These are phyloP conservation scores for Holocentrus rufus DNA, from an alignment of 2,797 vertebrate species.

Conservation along the genomic window DNA sequence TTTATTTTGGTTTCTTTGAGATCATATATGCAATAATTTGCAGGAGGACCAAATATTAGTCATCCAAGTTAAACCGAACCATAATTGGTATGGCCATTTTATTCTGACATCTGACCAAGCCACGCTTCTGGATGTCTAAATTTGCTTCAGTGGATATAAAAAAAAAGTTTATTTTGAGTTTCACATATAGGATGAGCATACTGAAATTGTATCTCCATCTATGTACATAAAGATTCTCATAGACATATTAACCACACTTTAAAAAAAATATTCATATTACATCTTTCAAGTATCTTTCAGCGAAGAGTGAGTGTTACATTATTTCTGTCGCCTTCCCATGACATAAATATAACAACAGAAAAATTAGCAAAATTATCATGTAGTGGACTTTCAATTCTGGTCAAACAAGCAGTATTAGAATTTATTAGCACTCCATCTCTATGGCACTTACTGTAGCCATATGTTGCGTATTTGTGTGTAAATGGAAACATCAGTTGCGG, in stretches of 20 bases:
- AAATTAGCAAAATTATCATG: constrained; percentile 26
- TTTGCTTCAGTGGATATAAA: constrained; percentile 26
- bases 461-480: background rate
- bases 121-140: background rate
- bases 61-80: background rate
- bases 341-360: constrained; percentile 59
- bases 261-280: constrained; percentile 43
- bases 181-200: constrained; percentile 39
- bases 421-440: constrained; percentile 29
- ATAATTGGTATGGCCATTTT: background rate
- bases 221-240: constrained; percentile 39
- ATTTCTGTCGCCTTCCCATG: constrained; percentile 50
- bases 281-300: constrained; percentile 63
- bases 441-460: constrained; percentile 8
- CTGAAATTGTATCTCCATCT: constrained; percentile 26
- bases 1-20: constrained; percentile 9
- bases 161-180: constrained; percentile 50
- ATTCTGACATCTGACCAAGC: background rate
- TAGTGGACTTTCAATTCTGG: constrained; percentile 60
- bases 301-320: constrained; percentile 48
- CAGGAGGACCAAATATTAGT: background rate
- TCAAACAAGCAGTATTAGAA: constrained; percentile 21
- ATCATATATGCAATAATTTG: constrained; percentile 5
- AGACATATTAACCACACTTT: constrained; percentile 8
- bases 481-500: background rate